Evolutionary conservation across 1,140 invertebrate species (phyloP).

Genomic region (Scaptomyza montana): DNA sequence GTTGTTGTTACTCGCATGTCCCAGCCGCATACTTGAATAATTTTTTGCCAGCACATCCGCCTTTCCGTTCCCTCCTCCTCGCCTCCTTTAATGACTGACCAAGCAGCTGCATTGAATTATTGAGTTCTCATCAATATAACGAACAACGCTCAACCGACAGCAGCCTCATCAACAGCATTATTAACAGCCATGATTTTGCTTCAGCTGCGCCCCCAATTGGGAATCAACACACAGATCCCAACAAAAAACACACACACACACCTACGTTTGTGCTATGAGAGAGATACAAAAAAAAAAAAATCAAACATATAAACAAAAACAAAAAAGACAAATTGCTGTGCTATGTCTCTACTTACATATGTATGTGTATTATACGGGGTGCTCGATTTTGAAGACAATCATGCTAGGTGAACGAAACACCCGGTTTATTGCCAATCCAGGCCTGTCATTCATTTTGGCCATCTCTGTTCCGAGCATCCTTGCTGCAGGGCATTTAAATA

Average conservation of each 20-base stretch:
- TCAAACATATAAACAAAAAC: no score
- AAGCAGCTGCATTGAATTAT: slow-evolving; percentile 60
- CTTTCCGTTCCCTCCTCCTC: not conserved
- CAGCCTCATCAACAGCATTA: slow-evolving; percentile 45
- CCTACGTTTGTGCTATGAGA: not conserved
- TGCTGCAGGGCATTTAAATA: slow-evolving; percentile 68
- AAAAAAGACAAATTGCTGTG: slow-evolving; percentile 48
- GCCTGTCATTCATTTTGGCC: slow-evolving; percentile 28
- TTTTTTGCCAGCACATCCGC: not conserved
- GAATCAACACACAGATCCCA: slow-evolving; percentile 31
- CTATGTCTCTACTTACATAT: not conserved
- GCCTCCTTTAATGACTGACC: slow-evolving; percentile 33
- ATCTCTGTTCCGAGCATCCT: not conserved
- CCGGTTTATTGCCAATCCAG: slow-evolving; percentile 45
- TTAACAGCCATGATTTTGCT: slow-evolving; percentile 62
- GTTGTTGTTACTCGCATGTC: not conserved
- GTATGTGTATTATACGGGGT: slow-evolving; percentile 41
- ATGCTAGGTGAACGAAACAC: slow-evolving; percentile 27
- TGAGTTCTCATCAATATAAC: slow-evolving; percentile 55
- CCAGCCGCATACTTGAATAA: slow-evolving; percentile 27
- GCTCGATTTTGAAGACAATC: slow-evolving; percentile 2
- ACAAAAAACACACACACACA: slow-evolving; percentile 14
- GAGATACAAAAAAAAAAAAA: slow-evolving; percentile 22
- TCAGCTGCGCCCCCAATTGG: slow-evolving; percentile 55
- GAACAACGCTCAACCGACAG: slow-evolving; percentile 4